These are phyloP conservation scores for Philaenus spumarius DNA, from an alignment of 1,140 invertebrate genomes.

Conservation along the genomic window DNA sequence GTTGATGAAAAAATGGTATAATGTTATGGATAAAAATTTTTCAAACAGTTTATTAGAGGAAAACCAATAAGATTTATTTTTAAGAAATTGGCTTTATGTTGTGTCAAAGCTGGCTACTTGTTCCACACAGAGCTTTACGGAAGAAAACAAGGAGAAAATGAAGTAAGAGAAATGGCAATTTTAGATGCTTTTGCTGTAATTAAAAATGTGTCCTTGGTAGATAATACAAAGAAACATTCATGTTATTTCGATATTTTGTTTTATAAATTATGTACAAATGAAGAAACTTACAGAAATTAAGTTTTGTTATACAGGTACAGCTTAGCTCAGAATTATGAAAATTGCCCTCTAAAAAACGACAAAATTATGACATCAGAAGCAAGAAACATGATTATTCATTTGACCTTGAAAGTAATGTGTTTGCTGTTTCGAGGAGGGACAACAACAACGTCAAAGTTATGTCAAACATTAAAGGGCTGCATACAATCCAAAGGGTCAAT, in stretches of 20 bases:
- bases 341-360: no score
- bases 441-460: slow-evolving; percentile 23
- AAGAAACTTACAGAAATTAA: background rate
- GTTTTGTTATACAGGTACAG: slow-evolving; percentile 4
- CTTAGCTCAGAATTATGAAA: no score
- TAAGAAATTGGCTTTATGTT: slow-evolving; percentile 19
- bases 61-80: slow-evolving; percentile 26
- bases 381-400: no score
- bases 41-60: slow-evolving; percentile 23
- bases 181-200: slow-evolving; percentile 12
- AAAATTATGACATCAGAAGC: no score
- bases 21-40: slow-evolving; percentile 23
- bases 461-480: slow-evolving; percentile 21
- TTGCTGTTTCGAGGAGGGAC: no score
- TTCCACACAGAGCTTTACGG: slow-evolving; percentile 17
- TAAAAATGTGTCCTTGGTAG: background rate
- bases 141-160: slow-evolving; percentile 11
- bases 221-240: slow-evolving; percentile 26
- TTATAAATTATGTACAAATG: slow-evolving; percentile 34
- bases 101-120: slow-evolving; percentile 13
- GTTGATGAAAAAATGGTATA: slow-evolving; percentile 25
- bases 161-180: background rate
- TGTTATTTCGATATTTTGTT: slow-evolving; percentile 33
- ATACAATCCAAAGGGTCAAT: slow-evolving; percentile 20
- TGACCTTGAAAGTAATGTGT: no score